A percentile compares a stretch with the other conserved stretches of the same genome.
These are phyloP conservation scores for Brachyhypopomus gauderio DNA, from an alignment of 2,113 vertebrate genomes.

Conservation along the genomic window DNA sequence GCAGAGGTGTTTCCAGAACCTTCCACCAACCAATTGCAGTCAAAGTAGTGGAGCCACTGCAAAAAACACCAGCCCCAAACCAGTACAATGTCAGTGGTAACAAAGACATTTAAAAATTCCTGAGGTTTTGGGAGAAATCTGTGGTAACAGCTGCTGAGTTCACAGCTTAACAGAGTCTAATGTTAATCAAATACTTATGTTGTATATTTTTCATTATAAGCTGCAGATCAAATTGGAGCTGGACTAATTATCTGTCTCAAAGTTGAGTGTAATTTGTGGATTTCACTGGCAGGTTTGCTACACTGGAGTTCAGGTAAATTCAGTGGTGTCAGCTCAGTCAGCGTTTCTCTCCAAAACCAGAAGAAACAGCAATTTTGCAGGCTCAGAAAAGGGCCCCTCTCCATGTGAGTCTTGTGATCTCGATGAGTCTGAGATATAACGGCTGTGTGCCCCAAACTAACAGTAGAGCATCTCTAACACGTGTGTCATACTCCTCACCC, in stretches of 20 bases:
- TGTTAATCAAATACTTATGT: too few relatives aligned
- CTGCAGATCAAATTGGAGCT: too few relatives aligned
- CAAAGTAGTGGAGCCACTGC: slow-evolving; percentile 47
- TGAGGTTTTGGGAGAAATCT: too few relatives aligned
- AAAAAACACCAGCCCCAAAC: slow-evolving; percentile 76
- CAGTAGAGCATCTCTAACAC: too few relatives aligned
- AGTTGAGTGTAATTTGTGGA: not conserved
- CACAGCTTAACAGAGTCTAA: too few relatives aligned
- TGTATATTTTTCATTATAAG: too few relatives aligned
- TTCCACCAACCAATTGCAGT: slow-evolving; percentile 73
- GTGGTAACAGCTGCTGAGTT: too few relatives aligned
- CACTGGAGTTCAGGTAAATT: slow-evolving; percentile 61
- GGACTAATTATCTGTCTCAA: not conserved
- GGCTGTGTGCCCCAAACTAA: too few relatives aligned
- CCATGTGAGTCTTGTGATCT: slow-evolving; percentile 60
- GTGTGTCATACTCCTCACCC: too few relatives aligned
- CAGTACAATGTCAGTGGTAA: slow-evolving; percentile 71
- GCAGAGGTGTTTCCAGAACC: slow-evolving; percentile 72
- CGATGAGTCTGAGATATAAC: not conserved
- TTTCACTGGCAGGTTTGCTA: slow-evolving; percentile 63
- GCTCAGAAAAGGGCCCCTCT: slow-evolving; percentile 58
- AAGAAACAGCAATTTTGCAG: slow-evolving; percentile 39
- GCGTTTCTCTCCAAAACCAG: slow-evolving; percentile 74
- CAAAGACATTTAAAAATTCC: not conserved
- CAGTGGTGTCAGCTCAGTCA: slow-evolving; percentile 60